Conservation (phyloP, 2,888 invertebrate species). For the Chironomus riparius region DNA sequence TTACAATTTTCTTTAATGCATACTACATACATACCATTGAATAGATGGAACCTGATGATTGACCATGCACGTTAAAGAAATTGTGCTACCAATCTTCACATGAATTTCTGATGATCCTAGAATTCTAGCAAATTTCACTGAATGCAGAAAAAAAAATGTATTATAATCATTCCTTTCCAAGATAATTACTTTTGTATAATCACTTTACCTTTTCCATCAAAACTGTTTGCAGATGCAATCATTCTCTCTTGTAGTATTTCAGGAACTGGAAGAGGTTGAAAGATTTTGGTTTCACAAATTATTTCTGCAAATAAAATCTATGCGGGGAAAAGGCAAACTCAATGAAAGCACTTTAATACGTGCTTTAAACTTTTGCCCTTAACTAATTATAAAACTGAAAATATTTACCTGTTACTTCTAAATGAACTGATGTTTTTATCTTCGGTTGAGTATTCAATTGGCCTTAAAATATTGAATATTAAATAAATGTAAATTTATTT, state of each 20-base stretch:
- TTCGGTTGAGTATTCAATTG: slow-evolving; percentile 83
- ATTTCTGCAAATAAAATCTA: background rate
- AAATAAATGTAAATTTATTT: too few relatives aligned
- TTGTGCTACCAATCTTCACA: slow-evolving; percentile 84
- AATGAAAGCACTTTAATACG: too few relatives aligned
- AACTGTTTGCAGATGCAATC: slow-evolving; percentile 16
- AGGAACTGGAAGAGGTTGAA: slow-evolving; percentile 1
- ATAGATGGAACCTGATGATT: slow-evolving; percentile 76
- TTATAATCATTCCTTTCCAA: background rate
- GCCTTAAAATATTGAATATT: too few relatives aligned
- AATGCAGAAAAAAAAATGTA: background rate
- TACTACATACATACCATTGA: slow-evolving; percentile 54
- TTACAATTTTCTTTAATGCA: slow-evolving; percentile 43
- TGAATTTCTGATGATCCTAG: slow-evolving; percentile 78
- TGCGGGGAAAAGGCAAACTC: too few relatives aligned
- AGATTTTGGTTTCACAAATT: background rate
- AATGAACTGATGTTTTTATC: slow-evolving; percentile 71
- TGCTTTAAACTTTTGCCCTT: too few relatives aligned
- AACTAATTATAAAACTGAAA: slow-evolving; percentile 28
- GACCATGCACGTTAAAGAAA: slow-evolving; percentile 78
- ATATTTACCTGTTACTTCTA: slow-evolving; percentile 78
- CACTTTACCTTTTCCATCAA: slow-evolving; percentile 14
- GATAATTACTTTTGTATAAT: background rate
- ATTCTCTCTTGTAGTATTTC: slow-evolving; percentile 16
- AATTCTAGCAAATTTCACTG: slow-evolving; percentile 79